Percentiles rank a stretch among this genome's conserved stretches.
These are phyloP conservation scores for Drosophila mimica DNA, from an alignment of 2,888 invertebrate species.

Conservation along the genomic window DNA sequence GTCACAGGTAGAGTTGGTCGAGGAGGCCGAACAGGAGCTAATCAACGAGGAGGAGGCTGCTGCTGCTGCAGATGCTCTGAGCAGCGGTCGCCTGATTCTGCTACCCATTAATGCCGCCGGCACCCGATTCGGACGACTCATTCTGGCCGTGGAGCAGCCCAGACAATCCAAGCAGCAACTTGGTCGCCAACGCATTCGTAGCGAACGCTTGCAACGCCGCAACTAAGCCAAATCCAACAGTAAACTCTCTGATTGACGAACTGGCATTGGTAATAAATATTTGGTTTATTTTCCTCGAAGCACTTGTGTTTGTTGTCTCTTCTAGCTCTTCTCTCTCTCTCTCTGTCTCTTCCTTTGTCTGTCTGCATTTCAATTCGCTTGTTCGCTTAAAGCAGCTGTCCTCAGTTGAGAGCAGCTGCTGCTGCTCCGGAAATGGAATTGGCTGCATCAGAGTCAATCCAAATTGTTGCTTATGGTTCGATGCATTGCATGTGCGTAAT, in stretches of 20 bases:
- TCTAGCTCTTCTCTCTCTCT: not conserved
- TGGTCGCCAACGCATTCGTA: conserved; percentile 49
- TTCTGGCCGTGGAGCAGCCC: conserved; percentile 66
- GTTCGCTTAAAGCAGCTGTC: not conserved
- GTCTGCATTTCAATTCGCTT: not conserved
- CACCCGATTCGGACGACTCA: conserved; percentile 67
- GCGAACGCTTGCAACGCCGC: conserved; percentile 65
- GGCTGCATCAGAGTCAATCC: conserved; percentile 47
- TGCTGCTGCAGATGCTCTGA: conserved; percentile 24
- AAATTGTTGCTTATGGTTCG: conserved; percentile 64
- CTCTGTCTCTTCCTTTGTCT: not conserved
- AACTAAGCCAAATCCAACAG: not conserved
- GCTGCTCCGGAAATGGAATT: conserved; percentile 58
- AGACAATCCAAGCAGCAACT: conserved; percentile 43
- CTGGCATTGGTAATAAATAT: conserved; percentile 52
- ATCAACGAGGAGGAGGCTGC: conserved; percentile 14
- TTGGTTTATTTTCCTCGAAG: conserved; percentile 38
- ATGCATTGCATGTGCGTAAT: conserved; percentile 55
- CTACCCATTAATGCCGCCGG: conserved; percentile 68
- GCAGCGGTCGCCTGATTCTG: conserved; percentile 78
- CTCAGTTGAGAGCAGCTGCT: conserved; percentile 9
- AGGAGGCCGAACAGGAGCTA: conserved; percentile 58
- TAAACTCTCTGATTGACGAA: conserved; percentile 19
- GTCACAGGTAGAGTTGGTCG: conserved; percentile 76
- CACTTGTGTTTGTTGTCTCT: conserved; percentile 37